Evolutionary conservation across 1,140 invertebrate genomes (phyloP), one percentile per base, ranked within the genome.

Genomic region (Drosophila parvula): DNA sequence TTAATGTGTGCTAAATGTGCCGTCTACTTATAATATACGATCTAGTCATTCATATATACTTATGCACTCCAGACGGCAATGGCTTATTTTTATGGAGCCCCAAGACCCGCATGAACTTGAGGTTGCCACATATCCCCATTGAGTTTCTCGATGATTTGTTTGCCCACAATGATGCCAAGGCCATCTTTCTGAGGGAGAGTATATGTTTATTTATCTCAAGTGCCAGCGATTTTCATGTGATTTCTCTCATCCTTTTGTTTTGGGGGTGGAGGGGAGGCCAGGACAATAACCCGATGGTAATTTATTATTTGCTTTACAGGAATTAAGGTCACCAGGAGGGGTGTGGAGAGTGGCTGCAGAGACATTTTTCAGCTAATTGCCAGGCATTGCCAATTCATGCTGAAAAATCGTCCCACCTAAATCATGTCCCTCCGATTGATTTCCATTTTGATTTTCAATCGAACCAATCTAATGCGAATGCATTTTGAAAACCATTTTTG

Each of bases 1-100:
- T 86, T 86, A 88, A 86, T 86, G 82, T 76, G 75, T 82, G 83
- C 83, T 82, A 88, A 86, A 86, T 86, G 82, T 86, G 75, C 59
- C 65, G 61, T 86, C 74, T 81, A 63, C 74, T 78, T 65, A 81
- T 85, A 86, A 81, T 74, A 81, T 78, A 81, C 73, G 57, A 71
- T 77, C 61, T 78, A 65, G 63, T 74, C 82, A 74, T 68, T 55
- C 78, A 74, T 67, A 73, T 53, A 78, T 59, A 60, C 45, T 74
- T 68, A 75, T 67, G 59, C 30, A 73, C 50, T 53, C 58, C 58
- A 61, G 58, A 48, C 60, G 63, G 41, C 53, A 64, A 62, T 76
- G 61, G 58, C 62, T 61, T 77, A 69, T 65, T 82, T 67, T 70
- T 78, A 78, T 85, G 79, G 47, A 61, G 28, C 36, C 50, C 59